These are phyloP conservation scores for Ameiurus melas DNA, from an alignment of 2,113 vertebrate species.

Conservation along the genomic window DNA sequence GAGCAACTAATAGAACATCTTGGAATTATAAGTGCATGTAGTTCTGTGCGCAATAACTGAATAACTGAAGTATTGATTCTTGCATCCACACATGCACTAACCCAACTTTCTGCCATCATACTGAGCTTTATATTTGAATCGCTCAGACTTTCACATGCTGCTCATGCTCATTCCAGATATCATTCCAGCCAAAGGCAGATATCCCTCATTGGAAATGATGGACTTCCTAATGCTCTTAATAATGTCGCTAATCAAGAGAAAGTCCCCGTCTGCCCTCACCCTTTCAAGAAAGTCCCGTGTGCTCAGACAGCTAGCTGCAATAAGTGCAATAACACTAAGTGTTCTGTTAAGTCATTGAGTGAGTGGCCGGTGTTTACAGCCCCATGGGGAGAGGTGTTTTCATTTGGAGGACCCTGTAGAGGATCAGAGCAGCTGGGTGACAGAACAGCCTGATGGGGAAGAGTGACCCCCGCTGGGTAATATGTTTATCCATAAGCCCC, in stretches of 20 bases:
- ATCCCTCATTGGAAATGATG: conserved; percentile 21
- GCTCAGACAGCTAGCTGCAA: conserved; percentile 3
- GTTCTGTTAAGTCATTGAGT: conserved; percentile 24
- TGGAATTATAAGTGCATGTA: neutral
- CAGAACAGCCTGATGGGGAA: conserved; percentile 36
- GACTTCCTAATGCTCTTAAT: conserved; percentile 26
- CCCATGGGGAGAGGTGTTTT: conserved; percentile 39
- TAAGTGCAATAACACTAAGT: conserved; percentile 40
- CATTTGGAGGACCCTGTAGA: conserved; percentile 22
- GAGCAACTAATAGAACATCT: neutral
- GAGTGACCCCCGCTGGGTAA: conserved; percentile 26
- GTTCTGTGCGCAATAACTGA: neutral
- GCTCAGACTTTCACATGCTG: neutral
- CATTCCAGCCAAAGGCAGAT: neutral
- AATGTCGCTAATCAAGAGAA: conserved; percentile 30
- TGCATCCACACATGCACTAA: neutral
- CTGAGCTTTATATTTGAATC: conserved; percentile 21
- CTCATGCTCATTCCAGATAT: neutral
- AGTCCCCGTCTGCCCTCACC: neutral
- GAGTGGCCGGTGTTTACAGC: conserved; percentile 5
- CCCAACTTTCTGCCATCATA: neutral
- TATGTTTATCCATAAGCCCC: conserved; percentile 33
- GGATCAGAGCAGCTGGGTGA: conserved; percentile 33
- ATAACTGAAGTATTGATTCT: neutral
- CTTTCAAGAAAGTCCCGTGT: conserved; percentile 17